phyloP scores from a whole-genome alignment of 2,113 vertebrate genomes.

The Hiodon tergisus region DNA sequence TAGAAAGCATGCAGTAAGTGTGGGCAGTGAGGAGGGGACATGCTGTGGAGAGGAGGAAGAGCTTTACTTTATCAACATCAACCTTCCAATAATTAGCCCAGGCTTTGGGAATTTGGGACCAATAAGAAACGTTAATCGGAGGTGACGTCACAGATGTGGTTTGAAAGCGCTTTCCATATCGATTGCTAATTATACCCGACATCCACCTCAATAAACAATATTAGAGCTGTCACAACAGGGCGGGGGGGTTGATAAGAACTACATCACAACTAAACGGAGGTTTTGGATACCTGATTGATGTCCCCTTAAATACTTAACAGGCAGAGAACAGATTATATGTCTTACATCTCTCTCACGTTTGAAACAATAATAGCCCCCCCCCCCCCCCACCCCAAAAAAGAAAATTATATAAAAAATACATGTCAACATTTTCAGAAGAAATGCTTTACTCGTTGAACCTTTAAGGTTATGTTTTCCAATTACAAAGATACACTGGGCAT shows the following conservation, averaged over 20 bases:
- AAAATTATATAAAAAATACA: slow-evolving; percentile 27
- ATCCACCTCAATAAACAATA: slow-evolving; percentile 82
- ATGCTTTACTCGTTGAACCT: slow-evolving; percentile 74
- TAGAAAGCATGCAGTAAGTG: slow-evolving; percentile 54
- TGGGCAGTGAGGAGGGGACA: slow-evolving; percentile 64
- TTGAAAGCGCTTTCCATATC: slow-evolving; percentile 75
- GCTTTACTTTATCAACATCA: slow-evolving; percentile 80
- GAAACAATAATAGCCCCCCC: slow-evolving; percentile 72
- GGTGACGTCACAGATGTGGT: slow-evolving; percentile 88
- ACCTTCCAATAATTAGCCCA: slow-evolving; percentile 75
- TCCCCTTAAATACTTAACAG: too few relatives aligned
- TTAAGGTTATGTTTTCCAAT: slow-evolving; percentile 86
- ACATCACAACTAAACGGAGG: too few relatives aligned
- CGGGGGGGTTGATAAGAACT: slow-evolving; percentile 38
- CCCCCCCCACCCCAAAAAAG: slow-evolving; percentile 51
- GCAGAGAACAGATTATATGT: background rate
- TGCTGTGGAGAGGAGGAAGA: slow-evolving; percentile 65
- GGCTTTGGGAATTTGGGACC: slow-evolving; percentile 82
- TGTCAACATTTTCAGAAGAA: slow-evolving; percentile 69
- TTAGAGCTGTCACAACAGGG: slow-evolving; percentile 80
- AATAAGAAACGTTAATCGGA: slow-evolving; percentile 87
- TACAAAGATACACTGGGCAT: slow-evolving; percentile 80
- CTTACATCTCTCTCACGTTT: slow-evolving; percentile 47
- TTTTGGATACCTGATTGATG: too few relatives aligned
- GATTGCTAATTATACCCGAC: slow-evolving; percentile 91